A percentile compares a stretch with the other conserved stretches of the same genome.
Evolutionary conservation across 2,113 vertebrate species (phyloP).

Genomic region (Cryptotis parvus): DNA sequence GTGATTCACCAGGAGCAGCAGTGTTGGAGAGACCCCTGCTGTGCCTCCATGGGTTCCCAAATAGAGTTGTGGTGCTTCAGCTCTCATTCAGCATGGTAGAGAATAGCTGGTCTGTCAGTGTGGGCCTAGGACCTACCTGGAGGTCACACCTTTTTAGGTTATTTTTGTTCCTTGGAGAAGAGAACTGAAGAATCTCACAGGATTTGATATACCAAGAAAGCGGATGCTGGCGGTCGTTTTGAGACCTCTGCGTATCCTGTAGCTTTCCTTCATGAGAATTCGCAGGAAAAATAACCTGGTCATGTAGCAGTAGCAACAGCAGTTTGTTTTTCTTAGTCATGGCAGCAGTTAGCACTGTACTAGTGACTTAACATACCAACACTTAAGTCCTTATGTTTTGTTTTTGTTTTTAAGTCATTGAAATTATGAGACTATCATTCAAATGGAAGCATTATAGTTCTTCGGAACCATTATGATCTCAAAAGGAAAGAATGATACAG

Average conservation of each 20-base stretch:
- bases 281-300: slow-evolving; percentile 26
- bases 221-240: not conserved
- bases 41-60: not conserved
- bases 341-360: slow-evolving; percentile 66
- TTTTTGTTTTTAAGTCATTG: slow-evolving; percentile 84
- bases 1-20: not conserved
- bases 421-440: slow-evolving; percentile 82
- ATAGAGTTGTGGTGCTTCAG: not conserved
- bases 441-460: slow-evolving; percentile 82
- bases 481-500: slow-evolving; percentile 80
- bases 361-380: slow-evolving; percentile 67
- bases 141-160: slow-evolving; percentile 26
- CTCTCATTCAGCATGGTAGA: not conserved
- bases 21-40: slow-evolving; percentile 9
- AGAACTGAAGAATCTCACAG: slow-evolving; percentile 35
- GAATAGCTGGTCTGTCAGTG: not conserved
- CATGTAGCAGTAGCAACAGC: not conserved
- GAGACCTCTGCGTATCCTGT: no score
- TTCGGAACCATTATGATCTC: slow-evolving; percentile 82
- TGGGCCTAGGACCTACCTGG: not conserved
- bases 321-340: slow-evolving; percentile 46
- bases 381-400: slow-evolving; percentile 81
- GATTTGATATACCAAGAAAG: not conserved
- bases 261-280: not conserved
- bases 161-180: slow-evolving; percentile 44